phyloP scores from a whole-genome alignment of 2,113 vertebrate genomes.

The Perca schrenkii region DNA sequence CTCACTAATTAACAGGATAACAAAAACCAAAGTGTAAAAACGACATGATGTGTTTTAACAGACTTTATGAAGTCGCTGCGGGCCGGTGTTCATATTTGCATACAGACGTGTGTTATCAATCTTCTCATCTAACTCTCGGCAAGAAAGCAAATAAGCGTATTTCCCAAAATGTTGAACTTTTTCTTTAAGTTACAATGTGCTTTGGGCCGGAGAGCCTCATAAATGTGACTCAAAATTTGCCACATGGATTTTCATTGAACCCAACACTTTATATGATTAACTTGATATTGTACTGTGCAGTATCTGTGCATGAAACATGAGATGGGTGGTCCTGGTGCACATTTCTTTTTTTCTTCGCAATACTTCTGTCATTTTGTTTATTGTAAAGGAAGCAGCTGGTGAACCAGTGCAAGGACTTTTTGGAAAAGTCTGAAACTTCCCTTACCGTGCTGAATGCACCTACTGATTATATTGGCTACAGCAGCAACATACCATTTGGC shows the following conservation, averaged over 20 bases:
- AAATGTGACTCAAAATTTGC: background rate
- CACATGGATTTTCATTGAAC: background rate
- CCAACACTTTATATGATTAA: background rate
- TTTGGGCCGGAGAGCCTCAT: background rate
- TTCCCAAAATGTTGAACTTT: background rate
- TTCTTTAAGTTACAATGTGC: background rate
- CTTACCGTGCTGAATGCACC: conserved; percentile 7
- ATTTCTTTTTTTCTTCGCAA: background rate
- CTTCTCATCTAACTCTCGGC: background rate
- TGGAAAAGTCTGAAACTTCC: background rate
- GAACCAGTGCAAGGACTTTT: background rate
- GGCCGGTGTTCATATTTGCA: background rate
- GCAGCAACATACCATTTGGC: conserved; percentile 23
- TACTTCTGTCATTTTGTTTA: background rate
- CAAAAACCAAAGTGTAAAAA: background rate
- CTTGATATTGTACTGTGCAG: background rate
- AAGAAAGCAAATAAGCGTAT: background rate
- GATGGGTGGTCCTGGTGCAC: background rate
- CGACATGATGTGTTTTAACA: background rate
- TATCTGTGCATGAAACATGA: background rate
- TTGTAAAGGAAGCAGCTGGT: background rate
- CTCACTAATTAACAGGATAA: background rate
- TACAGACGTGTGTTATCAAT: background rate
- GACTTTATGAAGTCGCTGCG: no score
- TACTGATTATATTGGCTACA: background rate